These are phyloP conservation scores for Sclerurus mexicanus DNA, from an alignment of 2,113 vertebrate genomes.

Conservation along the genomic window DNA sequence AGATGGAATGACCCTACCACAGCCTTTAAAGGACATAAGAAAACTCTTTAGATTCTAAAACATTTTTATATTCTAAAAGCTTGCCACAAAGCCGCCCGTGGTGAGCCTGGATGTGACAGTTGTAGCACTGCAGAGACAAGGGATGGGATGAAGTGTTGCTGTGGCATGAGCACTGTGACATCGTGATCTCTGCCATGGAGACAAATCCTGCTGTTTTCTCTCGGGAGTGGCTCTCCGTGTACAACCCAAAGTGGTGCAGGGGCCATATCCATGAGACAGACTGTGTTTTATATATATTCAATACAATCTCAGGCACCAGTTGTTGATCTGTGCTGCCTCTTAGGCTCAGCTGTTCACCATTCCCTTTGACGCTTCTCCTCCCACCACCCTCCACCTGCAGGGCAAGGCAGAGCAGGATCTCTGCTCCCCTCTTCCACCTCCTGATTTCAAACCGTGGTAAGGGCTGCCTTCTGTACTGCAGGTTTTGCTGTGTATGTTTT, in stretches of 20 bases:
- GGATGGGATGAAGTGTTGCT: background rate
- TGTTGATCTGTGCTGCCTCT: background rate
- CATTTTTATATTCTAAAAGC: background rate
- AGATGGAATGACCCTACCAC: background rate
- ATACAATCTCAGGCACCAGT: background rate
- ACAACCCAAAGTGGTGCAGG: background rate
- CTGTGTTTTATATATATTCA: background rate
- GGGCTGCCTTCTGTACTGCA: background rate
- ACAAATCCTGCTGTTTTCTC: background rate
- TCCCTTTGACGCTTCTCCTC: background rate
- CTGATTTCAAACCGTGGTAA: background rate
- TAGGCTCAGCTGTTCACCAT: background rate
- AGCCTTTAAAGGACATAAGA: background rate
- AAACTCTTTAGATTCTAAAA: background rate
- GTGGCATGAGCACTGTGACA: background rate
- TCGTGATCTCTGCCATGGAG: background rate
- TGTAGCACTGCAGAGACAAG: background rate
- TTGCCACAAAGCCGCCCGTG: background rate
- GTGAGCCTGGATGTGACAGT: background rate
- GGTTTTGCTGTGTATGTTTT: background rate
- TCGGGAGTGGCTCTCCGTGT: background rate
- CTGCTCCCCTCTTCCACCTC: background rate
- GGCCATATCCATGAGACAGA: background rate
- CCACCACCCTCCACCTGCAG: background rate
- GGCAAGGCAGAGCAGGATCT: background rate